Evolutionary conservation across 2,888 invertebrate genomes (phyloP), one percentile per base, ranked within the genome.

Genomic region (Ischnus inquisitorius): DNA sequence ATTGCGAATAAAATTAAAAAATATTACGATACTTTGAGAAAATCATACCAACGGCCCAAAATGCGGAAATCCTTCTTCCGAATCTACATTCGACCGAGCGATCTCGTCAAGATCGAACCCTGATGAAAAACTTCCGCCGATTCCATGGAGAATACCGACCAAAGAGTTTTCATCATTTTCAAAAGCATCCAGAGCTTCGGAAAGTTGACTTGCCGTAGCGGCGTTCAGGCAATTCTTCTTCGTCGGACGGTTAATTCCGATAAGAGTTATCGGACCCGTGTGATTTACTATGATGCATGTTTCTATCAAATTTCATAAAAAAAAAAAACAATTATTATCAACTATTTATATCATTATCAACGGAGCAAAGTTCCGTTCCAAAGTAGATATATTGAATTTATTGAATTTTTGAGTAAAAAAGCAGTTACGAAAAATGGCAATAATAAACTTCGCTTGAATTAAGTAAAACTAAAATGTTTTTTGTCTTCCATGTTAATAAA

Each of bases 51-150:
- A 68, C 65, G 89, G 60, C 39, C 91, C 90, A 86, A 91, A 93
- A 25, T 93, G 92, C 46, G 93, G 91, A 69, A 92, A 72, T 54
- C 80, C 83, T 25, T 89, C 88, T 16, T 92, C 90, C 3, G 87
- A 86, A 28, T 90, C 88, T 25, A 88, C 88, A 82, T 89, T 84
- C 16, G 88, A 90, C 39, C 89, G 85, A 10, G 95, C 94, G 76
- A 98, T 94, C 91, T 98, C 97, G 72, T 96, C 95, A 72, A 99
- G 95, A 93, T 99, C 98, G 92, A 96, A 97, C 0, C 99, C 99
- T 2, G 98, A 96, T 93, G 98, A 98, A 93, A 99, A 99, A 79
- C 97, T 97, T 0, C 98, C 98, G n/a, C 98, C 98, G 90, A 96
- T 95, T 6, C 99, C 99, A 92, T 98, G 96, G 1, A 99, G 94